These are phyloP conservation scores for Coenonympha arcania DNA, from an alignment of 2,888 invertebrate genomes.

Conservation along the genomic window DNA sequence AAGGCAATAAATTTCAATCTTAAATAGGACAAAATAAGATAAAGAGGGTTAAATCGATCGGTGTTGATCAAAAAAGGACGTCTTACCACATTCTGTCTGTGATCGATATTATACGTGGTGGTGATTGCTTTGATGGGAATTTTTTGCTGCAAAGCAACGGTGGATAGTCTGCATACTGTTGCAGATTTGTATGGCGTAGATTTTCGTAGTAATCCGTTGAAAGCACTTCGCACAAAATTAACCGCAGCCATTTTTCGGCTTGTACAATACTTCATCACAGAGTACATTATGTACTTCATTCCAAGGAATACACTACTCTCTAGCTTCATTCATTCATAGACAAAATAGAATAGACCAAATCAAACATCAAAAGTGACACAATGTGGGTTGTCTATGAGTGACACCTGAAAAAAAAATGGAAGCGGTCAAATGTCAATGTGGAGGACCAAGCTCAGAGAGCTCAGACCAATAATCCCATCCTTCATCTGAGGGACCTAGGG, in stretches of 20 bases:
- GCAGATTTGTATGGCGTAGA: conserved; percentile 53
- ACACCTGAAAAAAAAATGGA: too few species aligned
- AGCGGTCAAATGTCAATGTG: too few species aligned
- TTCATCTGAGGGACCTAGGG: too few species aligned
- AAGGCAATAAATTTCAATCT: neutral
- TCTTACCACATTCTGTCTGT: conserved; percentile 57
- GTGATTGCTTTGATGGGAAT: conserved; percentile 46
- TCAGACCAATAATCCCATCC: too few species aligned
- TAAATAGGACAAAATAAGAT: neutral
- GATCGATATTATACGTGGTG: conserved; percentile 40
- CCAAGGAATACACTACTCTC: too few species aligned
- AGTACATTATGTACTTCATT: too few species aligned
- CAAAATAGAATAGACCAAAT: too few species aligned
- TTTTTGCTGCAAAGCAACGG: conserved; percentile 59
- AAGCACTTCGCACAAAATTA: conserved; percentile 63
- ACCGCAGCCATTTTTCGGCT: conserved; percentile 67
- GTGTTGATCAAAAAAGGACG: conserved; percentile 16
- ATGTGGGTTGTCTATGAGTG: too few species aligned
- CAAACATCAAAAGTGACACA: too few species aligned
- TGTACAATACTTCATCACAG: conserved; percentile 32
- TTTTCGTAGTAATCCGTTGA: conserved; percentile 64
- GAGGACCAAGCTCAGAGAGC: too few species aligned
- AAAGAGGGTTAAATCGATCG: conserved; percentile 5
- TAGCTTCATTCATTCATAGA: too few species aligned
- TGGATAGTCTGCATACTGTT: conserved; percentile 61